Conservation (phyloP, 53 echinoderm and acorn worm genomes). For the Hippasteria phrygiana region DNA sequence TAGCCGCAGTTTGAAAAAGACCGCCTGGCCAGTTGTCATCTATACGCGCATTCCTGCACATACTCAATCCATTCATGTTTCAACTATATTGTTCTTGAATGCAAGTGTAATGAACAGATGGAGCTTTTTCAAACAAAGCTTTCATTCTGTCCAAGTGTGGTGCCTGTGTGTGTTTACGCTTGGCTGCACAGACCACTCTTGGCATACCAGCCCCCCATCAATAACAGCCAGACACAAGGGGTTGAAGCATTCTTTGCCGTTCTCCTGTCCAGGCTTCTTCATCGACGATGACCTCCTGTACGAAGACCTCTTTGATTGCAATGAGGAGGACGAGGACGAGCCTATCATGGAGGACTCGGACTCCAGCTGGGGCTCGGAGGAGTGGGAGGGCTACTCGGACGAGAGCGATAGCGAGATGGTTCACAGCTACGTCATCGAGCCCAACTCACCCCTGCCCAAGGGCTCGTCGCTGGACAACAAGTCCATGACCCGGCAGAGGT, state of each 20-base stretch:
- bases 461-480: conserved; percentile 43
- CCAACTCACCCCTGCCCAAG: conserved; percentile 49
- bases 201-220: too few relatives aligned
- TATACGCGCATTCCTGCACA: too few relatives aligned
- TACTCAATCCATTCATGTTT: too few relatives aligned
- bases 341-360: conserved; percentile 80
- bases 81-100: too few relatives aligned
- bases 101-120: too few relatives aligned
- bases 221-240: too few relatives aligned
- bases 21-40: too few relatives aligned
- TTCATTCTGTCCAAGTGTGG: too few relatives aligned
- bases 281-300: conserved; percentile 98
- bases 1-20: too few relatives aligned
- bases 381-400: conserved; percentile 91
- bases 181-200: too few relatives aligned
- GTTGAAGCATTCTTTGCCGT: not conserved
- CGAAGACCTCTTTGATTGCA: conserved; percentile 85
- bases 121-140: too few relatives aligned
- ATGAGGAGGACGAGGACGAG: conserved; percentile 88
- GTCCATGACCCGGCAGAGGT: conserved; percentile 56
- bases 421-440: conserved; percentile 80
- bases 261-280: conserved; percentile 76
- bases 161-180: too few relatives aligned
- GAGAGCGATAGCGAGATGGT: conserved; percentile 93
- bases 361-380: conserved; percentile 97